Evolutionary conservation across 2,888 invertebrate genomes (phyloP).

Genomic region (Lycocerus yunnanus): DNA sequence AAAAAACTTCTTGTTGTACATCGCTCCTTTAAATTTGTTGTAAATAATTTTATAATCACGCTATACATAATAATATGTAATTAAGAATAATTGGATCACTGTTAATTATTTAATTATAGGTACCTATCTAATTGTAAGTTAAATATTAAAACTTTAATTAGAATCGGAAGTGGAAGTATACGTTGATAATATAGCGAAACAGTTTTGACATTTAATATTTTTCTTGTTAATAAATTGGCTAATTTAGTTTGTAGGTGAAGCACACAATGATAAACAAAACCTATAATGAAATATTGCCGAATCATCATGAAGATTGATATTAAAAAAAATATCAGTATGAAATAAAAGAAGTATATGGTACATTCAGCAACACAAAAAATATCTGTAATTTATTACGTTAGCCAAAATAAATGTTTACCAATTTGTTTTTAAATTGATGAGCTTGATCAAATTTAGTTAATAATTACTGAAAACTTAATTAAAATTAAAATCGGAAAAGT

Average conservation of each 20-base stretch:
- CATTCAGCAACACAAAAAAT: not conserved
- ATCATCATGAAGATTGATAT: slow-evolving; percentile 13
- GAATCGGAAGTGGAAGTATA: not conserved
- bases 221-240: not conserved
- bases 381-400: not conserved
- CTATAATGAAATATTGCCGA: slow-evolving; percentile 7
- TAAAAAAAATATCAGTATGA: not conserved
- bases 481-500: not conserved
- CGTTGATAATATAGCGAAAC: not conserved
- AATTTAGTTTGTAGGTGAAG: slow-evolving; percentile 9
- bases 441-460: not conserved
- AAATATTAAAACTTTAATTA: not conserved
- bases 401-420: not conserved
- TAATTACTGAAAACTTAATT: not conserved
- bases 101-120: not conserved
- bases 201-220: not conserved
- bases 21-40: not conserved
- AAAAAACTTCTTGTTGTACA: not conserved
- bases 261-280: slow-evolving; percentile 10
- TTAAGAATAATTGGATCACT: not conserved
- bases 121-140: no score
- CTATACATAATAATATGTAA: no score
- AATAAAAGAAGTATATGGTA: not conserved
- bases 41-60: not conserved
- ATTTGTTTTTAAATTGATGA: not conserved